Base-by-base conservation (phyloP, 2,888 invertebrate species). In the Disparrhopalites patrizii region DNA sequence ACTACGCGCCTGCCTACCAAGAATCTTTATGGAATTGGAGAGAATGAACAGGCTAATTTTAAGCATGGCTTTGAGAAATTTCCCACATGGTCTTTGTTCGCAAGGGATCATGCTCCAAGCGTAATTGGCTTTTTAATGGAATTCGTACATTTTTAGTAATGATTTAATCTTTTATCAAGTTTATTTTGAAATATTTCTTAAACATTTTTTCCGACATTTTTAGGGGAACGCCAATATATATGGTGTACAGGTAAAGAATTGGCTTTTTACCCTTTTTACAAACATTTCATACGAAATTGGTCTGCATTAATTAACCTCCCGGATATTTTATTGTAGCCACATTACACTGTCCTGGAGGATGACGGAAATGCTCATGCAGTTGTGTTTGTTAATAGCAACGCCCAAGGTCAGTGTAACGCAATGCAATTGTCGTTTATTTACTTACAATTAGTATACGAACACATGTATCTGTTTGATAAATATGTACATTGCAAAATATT, bases 311-410 rank as follows among this genome's bases (percentile, higher is more conserved):
- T n/a, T n/a, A n/a, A n/a, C n/a, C n/a, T n/a, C n/a, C n/a, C n/a
- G n/a, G n/a, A n/a, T n/a, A n/a, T n/a, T 47, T 5, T 67, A 38
- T 25, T 58, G 33, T 36, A 93, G 77, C 91, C 93, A 0, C 90
- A 92, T 79, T 91, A 90, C 78, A 78, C 91, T 76, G 83, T 85
- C 0, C 79, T 91, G 73, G 91, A 91, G 77, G 81, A 85, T 28
- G 83, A 84, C 62, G 86, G 86, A 10, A 84, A 83, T 28, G 85
- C 86, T 67, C 87, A 89, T 77, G 91, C 91, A 10, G 87, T 91
- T 27, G 83, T 90, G 33, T 82, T 92, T 10, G 81, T 90, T n/a
- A 93, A 92, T 78, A 88, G 90, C 75, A 91, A 93, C 78, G 89
- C 91, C 38, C 90, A 91, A 87, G 90, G 90, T 90, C 82, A 78